Evolutionary conservation across 1,140 invertebrate genomes (phyloP), one percentile per base, ranked within the genome.

Genomic region (Trichonephila clavata): DNA sequence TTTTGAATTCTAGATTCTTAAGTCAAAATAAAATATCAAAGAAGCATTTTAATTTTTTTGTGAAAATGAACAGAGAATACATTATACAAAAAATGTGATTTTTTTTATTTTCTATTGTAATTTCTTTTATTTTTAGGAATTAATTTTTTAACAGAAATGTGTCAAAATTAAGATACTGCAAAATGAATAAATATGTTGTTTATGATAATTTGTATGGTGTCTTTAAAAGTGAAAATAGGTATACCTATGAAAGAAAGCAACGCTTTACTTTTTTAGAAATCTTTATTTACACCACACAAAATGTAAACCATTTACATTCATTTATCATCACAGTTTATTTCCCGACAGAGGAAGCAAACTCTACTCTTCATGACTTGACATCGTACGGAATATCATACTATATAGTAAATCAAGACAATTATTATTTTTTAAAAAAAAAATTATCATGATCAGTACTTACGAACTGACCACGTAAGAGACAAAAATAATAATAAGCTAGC

Each of bases 281-380:
- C 80, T 94, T 94, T 94, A 94, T 94, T 94, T 94, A 94, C 93
- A 94, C 87, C 93, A 94, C 84, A 93, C 91, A 87, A 93, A 81
- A 83, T 90, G 87, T 89, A 83, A 94, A 90, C 65, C 84, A 87
- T 86, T 93, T 93, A 93, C 93, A 94, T 92, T 92, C 39, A 90
- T 71, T 63, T 21, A 60, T 87, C 86, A 86, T 86, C 83, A 92
- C 86, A 93, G 86, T 88, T 93, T 50, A 65, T 50, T 88, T 71
- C 92, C 83, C 13, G 0, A 59, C 43, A 92, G 61, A 83, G 83
- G 60, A 86, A 43, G n/a, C 20, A 81, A 93, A 77, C 92, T 80
- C 32, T 24, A 39, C 27, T 65, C 80, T 39, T 21, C 61, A 87
- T 87, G 84, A 93, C 80, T 88, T n/a, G 32, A 87, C 27, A 63